Conservation (phyloP, 2,113 vertebrate species). For the Bufo gargarizans region DNA sequence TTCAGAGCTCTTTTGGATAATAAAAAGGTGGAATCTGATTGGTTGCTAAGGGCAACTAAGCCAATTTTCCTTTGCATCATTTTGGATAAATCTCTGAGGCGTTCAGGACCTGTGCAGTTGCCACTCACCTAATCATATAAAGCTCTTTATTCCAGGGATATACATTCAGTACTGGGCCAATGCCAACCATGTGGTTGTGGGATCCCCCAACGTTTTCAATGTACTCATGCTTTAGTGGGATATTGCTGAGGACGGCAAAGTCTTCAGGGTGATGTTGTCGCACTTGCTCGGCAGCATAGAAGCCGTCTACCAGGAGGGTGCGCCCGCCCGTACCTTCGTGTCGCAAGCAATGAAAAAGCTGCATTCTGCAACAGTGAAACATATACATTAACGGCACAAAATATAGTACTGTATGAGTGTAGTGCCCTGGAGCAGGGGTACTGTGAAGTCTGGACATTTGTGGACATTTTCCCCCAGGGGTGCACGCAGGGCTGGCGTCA, state of each 20-base stretch:
- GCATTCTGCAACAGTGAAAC: constrained; percentile 75
- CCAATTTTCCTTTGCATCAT: too few relatives aligned
- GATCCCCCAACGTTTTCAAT: constrained; percentile 79
- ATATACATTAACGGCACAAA: too few relatives aligned
- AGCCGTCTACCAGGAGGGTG: constrained; percentile 90
- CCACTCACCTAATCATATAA: constrained; percentile 84
- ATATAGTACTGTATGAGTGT: too few relatives aligned
- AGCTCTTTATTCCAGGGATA: constrained; percentile 95
- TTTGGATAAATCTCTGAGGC: too few relatives aligned
- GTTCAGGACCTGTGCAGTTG: neutral
- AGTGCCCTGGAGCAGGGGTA: too few relatives aligned
- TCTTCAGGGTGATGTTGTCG: constrained; percentile 72
- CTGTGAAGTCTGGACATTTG: too few relatives aligned
- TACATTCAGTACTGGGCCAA: constrained; percentile 84
- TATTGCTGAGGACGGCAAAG: constrained; percentile 83
- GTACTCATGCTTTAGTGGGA: constrained; percentile 87
- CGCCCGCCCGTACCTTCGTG: constrained; percentile 89
- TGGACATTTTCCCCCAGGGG: too few relatives aligned
- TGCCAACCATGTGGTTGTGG: constrained; percentile 85
- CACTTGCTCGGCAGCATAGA: constrained; percentile 84
- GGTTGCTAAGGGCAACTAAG: too few relatives aligned
- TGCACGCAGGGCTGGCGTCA: too few relatives aligned
- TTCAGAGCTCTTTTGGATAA: too few relatives aligned
- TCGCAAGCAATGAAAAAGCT: constrained; percentile 92
- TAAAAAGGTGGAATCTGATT: too few relatives aligned